Evolutionary conservation across 2,888 invertebrate genomes (phyloP), one percentile per base, ranked within the genome.

Genomic region (Sussaba pulchella): DNA sequence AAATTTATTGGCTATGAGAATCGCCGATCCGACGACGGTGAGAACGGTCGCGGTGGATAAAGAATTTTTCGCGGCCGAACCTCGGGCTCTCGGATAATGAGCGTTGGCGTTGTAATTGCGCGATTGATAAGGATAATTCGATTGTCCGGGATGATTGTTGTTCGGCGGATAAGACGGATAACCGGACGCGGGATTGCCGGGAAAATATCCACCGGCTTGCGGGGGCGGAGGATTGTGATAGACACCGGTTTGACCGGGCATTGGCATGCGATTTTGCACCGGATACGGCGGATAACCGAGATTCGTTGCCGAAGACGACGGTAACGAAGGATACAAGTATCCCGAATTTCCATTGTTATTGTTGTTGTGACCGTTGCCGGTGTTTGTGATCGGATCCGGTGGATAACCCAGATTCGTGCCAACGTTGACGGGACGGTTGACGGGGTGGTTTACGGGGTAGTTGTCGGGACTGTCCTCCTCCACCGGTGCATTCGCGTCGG

Each of bases 231-330:
- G 70, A 45, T 82, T 83, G 19, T 78, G 83, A 82, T 82, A 81
- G 52, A 78, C 54, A 12, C 81, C 77, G 5, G 74, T 77, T 26
- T 89, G 87, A 24, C 87, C 89, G 4, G 89, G 89, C 77, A 84
- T 36, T 4, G 91, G 91, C 89, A 90, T 90, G 50, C 86, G 85
- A 82, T 89, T 89, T 14, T 88, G 83, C 10, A 88, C 87, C 19
- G 91, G 90, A 82, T 91, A 91, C 2, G 90, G 88, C 2, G 90
- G 90, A 83, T 89, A 90, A 21, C 90, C 90, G 8, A 86, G 81
- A 76, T 88, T 85, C 45, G 82, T 81, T 43, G 78, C 81, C 2
- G 81, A 74, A 9, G 75, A 75, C 19, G 81, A 41, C 5, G 64
- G 47, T 9, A 71, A 87, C 0, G 88, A 82, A 9, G 86, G 85